Evolutionary conservation across 2,113 vertebrate genomes (phyloP).

Genomic region (Shinisaurus crocodilurus): DNA sequence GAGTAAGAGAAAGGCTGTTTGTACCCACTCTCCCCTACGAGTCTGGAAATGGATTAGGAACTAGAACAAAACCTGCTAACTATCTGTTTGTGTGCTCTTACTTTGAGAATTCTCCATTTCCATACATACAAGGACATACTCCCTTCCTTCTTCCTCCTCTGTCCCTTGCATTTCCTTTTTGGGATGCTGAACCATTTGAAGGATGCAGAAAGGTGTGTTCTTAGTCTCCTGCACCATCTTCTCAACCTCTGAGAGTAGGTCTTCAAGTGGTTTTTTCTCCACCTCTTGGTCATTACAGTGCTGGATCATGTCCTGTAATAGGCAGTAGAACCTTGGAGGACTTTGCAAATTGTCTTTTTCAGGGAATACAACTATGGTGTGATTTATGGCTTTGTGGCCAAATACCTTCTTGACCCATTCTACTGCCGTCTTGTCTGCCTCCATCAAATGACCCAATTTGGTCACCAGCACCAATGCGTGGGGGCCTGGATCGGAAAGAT

Average conservation of each 20-base stretch:
- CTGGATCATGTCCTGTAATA: not conserved
- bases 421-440: not conserved
- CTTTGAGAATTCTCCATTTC: too few species aligned
- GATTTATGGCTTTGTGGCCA: not conserved
- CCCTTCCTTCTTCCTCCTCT: too few species aligned
- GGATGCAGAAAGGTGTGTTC: not conserved
- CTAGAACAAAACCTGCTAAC: too few species aligned
- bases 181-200: not conserved
- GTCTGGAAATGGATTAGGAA: too few species aligned
- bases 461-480: not conserved
- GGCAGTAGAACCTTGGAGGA: accelerated
- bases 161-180: too few species aligned
- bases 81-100: too few species aligned
- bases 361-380: not conserved
- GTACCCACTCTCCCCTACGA: too few species aligned
- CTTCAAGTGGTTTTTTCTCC: not conserved
- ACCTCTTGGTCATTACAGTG: too few species aligned
- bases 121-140: too few species aligned
- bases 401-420: not conserved
- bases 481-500: not conserved
- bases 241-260: not conserved
- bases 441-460: not conserved
- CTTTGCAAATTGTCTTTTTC: too few species aligned
- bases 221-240: not conserved
- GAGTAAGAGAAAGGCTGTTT: too few species aligned